Percentiles rank a stretch among this genome's conserved stretches.
Evolutionary conservation across 64 coral and sea anemone species (phyloP).

Genomic region (Stichodactyla helianthus): DNA sequence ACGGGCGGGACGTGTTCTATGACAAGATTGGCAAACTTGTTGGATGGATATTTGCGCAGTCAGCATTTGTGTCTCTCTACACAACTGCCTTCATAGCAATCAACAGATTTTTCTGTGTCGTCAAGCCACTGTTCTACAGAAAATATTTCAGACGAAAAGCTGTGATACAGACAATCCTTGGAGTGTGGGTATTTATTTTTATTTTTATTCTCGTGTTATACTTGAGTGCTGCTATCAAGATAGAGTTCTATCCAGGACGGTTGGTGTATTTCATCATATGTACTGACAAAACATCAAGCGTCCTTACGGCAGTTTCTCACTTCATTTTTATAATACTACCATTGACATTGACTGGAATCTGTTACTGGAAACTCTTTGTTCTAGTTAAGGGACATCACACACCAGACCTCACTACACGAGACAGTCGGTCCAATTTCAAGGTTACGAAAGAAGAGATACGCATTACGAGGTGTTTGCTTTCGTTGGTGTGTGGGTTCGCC

Average conservation of each 20-base stretch:
- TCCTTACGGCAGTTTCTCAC: not conserved
- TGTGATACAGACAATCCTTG: not conserved
- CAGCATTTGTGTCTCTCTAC: conserved; percentile 22
- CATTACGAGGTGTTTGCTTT: not conserved
- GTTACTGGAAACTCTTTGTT: conserved; percentile 22
- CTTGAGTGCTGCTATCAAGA: not conserved
- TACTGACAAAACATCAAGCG: not conserved
- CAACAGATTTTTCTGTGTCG: conserved; percentile 50
- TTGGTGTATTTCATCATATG: not conserved
- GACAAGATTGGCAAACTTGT: conserved; percentile 21
- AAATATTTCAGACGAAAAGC: conserved; percentile 9
- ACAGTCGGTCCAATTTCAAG: not conserved
- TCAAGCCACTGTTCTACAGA: conserved; percentile 20
- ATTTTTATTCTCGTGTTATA: not conserved
- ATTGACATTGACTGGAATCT: not conserved
- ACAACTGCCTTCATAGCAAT: conserved; percentile 33
- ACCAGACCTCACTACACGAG: not conserved
- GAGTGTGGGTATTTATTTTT: not conserved
- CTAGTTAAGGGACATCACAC: conserved; percentile 4
- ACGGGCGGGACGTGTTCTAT: conserved; percentile 15
- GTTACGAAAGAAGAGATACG: conserved; percentile 6
- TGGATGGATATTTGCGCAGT: conserved; percentile 15
- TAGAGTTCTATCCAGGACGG: not conserved
- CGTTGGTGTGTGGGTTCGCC: not conserved
- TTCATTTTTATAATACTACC: not conserved